phyloP scores from a whole-genome alignment of 2,888 invertebrate genomes.

The Apamea epomidion region DNA sequence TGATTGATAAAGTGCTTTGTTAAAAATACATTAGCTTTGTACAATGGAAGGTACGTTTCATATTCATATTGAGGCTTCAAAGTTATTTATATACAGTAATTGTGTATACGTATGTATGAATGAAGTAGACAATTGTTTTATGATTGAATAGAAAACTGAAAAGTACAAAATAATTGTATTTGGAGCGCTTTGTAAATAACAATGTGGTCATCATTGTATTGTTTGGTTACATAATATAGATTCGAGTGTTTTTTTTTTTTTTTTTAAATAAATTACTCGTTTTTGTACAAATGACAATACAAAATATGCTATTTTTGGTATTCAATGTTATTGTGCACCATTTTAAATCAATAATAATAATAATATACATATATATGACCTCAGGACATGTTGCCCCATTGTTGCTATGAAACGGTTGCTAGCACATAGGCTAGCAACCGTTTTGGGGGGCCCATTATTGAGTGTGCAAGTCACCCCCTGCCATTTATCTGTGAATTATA shows the following conservation, averaged over 20 bases:
- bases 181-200: background rate
- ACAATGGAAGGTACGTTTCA: slow-evolving; percentile 2
- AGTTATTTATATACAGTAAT: background rate
- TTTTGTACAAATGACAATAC: background rate
- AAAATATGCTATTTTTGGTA: background rate
- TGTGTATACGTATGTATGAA: no score
- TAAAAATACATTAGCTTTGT: slow-evolving; percentile 23
- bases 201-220: background rate
- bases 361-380: no score
- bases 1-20: slow-evolving; percentile 18
- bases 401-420: no score
- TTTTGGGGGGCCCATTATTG: no score
- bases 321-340: background rate
- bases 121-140: background rate
- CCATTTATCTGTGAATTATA: no score
- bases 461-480: no score
- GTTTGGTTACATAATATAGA: background rate
- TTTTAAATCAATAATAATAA: background rate
- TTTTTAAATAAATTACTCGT: no score
- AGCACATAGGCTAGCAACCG: no score
- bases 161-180: slow-evolving; percentile 17
- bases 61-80: background rate
- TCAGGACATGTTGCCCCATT: no score
- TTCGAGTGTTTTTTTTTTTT: background rate
- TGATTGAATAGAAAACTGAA: slow-evolving; percentile 11